A percentile compares a stretch with the other conserved stretches of the same genome.
phyloP scores from a whole-genome alignment of 2,888 invertebrate genomes.

The Rhagium mordax region DNA sequence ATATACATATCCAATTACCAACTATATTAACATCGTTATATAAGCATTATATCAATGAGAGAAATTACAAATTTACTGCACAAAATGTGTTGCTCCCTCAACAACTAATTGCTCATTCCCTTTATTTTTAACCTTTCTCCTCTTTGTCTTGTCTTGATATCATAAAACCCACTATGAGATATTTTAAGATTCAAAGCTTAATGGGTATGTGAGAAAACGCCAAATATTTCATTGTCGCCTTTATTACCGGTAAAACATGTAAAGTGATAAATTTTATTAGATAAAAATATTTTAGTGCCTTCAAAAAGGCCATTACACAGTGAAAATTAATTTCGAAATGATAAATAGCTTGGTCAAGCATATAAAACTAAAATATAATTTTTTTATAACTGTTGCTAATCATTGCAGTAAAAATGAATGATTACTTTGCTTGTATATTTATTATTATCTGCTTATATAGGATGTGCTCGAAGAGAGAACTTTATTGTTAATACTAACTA shows the following conservation, averaged over 20 bases:
- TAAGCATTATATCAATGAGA: no score
- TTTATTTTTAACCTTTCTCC: neutral
- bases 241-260: neutral
- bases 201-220: constrained; percentile 14
- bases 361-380: no score
- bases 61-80: no score
- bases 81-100: neutral
- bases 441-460: no score
- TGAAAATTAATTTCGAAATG: neutral
- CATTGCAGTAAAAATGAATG: no score
- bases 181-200: neutral
- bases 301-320: neutral
- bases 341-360: neutral
- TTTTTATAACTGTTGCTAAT: no score
- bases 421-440: no score
- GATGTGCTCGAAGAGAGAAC: no score
- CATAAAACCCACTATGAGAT: neutral
- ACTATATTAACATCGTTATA: no score
- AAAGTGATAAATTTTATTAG: neutral
- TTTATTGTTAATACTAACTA: no score
- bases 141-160: neutral
- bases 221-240: constrained; percentile 1
- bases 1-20: no score
- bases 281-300: neutral
- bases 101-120: neutral